Conservation (phyloP, 37 sponge, comb jelly and placozoan species). For the Hexactinellida sp. region DNA sequence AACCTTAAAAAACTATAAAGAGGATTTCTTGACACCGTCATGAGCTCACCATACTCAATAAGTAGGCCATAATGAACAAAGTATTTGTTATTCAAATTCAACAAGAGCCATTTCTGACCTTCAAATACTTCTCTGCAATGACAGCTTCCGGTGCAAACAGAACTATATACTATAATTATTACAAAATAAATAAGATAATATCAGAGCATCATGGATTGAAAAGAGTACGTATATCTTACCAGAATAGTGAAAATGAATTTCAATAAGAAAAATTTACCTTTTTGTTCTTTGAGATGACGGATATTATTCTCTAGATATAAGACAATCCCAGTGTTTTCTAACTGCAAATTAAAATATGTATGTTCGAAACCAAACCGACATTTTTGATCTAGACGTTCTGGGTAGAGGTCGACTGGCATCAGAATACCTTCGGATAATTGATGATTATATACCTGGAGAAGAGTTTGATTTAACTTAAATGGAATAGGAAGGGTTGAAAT, state of each 20-base stretch:
- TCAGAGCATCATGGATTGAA: background rate
- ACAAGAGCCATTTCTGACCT: background rate
- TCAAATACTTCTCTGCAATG: background rate
- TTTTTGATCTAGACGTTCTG: background rate
- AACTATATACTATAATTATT: background rate
- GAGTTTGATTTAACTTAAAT: background rate
- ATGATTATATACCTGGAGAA: background rate
- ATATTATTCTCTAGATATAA: background rate
- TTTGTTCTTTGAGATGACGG: background rate
- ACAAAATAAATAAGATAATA: background rate
- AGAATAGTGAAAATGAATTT: too few relatives aligned
- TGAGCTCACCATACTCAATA: background rate
- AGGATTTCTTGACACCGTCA: background rate
- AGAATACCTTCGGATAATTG: too few relatives aligned
- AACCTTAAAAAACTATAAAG: background rate
- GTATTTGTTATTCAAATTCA: too few relatives aligned
- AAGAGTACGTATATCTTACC: too few relatives aligned
- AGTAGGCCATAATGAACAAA: background rate
- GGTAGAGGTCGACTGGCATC: background rate
- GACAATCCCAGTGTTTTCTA: background rate
- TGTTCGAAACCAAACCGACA: background rate
- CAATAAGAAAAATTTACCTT: background rate
- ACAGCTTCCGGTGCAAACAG: background rate
- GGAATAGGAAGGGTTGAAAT: too few relatives aligned
- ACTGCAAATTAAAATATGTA: background rate